Evolutionary conservation across 2,797 vertebrate genomes (phyloP), one percentile per base, ranked within the genome.

Genomic region (Karalla daura): DNA sequence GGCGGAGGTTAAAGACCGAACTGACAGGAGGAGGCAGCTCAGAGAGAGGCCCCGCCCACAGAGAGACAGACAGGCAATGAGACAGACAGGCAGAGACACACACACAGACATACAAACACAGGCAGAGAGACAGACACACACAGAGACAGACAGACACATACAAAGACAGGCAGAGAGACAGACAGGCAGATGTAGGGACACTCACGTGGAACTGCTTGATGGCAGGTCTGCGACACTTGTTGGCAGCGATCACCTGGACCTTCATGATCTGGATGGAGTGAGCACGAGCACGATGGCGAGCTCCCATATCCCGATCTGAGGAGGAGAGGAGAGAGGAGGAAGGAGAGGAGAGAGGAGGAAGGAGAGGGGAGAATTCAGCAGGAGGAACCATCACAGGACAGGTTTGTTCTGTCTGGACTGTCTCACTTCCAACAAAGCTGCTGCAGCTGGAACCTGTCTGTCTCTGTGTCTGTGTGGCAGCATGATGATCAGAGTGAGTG

Each of bases 181-280:
- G 3, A 7, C 30, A 32, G 2, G 8, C 28, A 9, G 28, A 5
- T 5, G n/a, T n/a, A n/a, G n/a, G n/a, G n/a, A n/a, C n/a, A 95
- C 96, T 95, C 84, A 97, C 97, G 25, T 99, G 96, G 94, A 97
- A 96, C 93, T 97, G 96, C 92, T 96, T 96, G 89, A 97, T 94
- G 0, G 95, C 95, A 0, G 95, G 95, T 70, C 95, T 89, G 78
- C 95, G 95, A 82, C 95, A 96, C 73, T 96, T 97, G 92, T 92
- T 95, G 55, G 96, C 97, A 0, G 96, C 84, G 1, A 98, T 99
- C 56, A 97, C 93, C 78, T 99, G 96, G 6, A 99, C 97, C 83
- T 98, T 99, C 98, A 99, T 99, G 85, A 99, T 96, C 93, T 99
- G 97, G 90, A 99, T 99, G 18, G 97, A 93, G 80, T 99, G 97